Conservation (phyloP, 2,113 vertebrate species). For the Syngnathoides biaculeatus region DNA sequence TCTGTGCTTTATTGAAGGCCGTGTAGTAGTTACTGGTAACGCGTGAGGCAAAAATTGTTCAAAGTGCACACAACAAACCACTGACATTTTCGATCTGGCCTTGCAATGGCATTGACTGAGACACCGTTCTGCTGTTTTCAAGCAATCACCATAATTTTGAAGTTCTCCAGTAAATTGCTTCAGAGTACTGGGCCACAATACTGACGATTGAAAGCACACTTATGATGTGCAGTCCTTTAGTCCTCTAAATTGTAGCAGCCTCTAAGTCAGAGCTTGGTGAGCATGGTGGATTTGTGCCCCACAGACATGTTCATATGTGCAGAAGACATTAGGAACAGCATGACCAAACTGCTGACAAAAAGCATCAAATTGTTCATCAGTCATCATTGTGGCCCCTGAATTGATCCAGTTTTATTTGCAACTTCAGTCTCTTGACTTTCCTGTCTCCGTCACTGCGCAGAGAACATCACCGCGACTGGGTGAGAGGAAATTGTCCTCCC, state of each 20-base stretch:
- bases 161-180: not conserved
- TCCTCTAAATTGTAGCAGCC: constrained; percentile 24
- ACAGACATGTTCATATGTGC: constrained; percentile 7
- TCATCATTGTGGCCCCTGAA: not conserved
- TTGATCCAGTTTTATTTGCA: constrained; percentile 21
- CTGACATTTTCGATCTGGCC: not conserved
- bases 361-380: constrained; percentile 9
- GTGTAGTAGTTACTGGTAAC: not conserved
- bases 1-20: not conserved
- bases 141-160: not conserved
- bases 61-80: not conserved
- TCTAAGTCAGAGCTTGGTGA: constrained; percentile 21
- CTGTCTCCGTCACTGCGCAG: not conserved
- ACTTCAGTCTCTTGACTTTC: constrained; percentile 4
- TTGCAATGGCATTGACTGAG: not conserved
- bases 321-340: constrained; percentile 32
- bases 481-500: not conserved
- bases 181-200: not conserved
- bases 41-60: not conserved
- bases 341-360: constrained; percentile 19
- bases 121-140: not conserved
- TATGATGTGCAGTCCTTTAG: constrained; percentile 30
- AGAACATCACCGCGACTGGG: not conserved
- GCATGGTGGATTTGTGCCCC: constrained; percentile 17
- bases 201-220: not conserved